phyloP scores from a whole-genome alignment of 2,888 invertebrate genomes.

The Amitus sp. region DNA sequence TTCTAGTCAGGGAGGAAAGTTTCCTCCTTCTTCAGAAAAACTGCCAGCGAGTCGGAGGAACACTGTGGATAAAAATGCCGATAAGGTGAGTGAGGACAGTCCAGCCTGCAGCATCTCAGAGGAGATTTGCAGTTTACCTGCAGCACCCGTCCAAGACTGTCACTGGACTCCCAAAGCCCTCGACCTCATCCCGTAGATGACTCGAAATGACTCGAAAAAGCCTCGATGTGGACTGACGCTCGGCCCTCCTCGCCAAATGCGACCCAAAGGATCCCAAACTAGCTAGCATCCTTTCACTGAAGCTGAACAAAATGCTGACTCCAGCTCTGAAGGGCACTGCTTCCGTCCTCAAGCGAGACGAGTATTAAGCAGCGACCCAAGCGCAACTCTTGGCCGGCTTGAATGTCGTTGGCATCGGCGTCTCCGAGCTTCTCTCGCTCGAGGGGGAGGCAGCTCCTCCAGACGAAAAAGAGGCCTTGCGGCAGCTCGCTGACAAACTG shows the following conservation, averaged over 20 bases:
- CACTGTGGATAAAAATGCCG: too few species aligned
- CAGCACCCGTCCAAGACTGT: too few species aligned
- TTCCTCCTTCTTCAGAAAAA: neutral
- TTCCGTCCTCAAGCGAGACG: slow-evolving; percentile 11
- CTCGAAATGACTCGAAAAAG: too few species aligned
- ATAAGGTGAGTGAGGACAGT: too few species aligned
- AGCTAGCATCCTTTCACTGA: slow-evolving; percentile 6
- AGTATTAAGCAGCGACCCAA: slow-evolving; percentile 14
- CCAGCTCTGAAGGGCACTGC: slow-evolving; percentile 7
- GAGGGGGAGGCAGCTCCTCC: slow-evolving; percentile 4
- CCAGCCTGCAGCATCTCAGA: too few species aligned
- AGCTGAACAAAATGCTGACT: slow-evolving; percentile 11
- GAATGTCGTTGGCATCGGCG: slow-evolving; percentile 10
- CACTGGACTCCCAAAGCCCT: too few species aligned
- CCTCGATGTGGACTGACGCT: neutral
- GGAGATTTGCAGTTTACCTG: too few species aligned
- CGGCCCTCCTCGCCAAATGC: slow-evolving; percentile 8
- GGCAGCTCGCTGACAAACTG: slow-evolving; percentile 8
- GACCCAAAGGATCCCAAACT: neutral
- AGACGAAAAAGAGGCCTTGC: slow-evolving; percentile 9
- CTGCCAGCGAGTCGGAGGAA: too few species aligned
- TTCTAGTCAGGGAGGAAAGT: neutral
- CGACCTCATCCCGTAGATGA: too few species aligned
- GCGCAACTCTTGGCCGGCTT: slow-evolving; percentile 17
- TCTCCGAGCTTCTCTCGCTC: slow-evolving; percentile 1